Base-by-base conservation (phyloP, 2,888 invertebrate genomes). In the Sclerodermus sp. region DNA sequence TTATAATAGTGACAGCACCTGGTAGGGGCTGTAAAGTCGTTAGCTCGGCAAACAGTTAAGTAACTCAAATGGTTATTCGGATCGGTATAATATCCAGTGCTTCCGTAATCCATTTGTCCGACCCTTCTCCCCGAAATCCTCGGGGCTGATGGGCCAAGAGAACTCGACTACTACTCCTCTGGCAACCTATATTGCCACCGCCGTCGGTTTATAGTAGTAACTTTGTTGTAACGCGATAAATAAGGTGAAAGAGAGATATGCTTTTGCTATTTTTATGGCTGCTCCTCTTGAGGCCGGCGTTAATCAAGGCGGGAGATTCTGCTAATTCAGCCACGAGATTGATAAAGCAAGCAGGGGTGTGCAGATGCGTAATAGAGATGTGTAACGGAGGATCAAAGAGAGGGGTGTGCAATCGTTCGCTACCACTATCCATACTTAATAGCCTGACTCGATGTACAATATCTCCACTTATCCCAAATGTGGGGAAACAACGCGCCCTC, bases 1-100 rank as follows among this genome's bases (percentile, higher is more conserved):
- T 76, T 73, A 74, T 64, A 64, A 70, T 61, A 68, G 67, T 61
- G 62, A 67, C 70, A 67, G 64, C 73, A 76, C 72, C 76, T 74
- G 74, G 76, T 65, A 47, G 41, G 51, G 49, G 54, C 53, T 62
- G 57, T 49, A 57, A 60, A 68, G 71, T 76, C 71, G 70, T 74
- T 74, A 73, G 64, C 68, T 70, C 49, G 62, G 64, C 67, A 71
- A 71, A 73, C 71, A 67, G 60, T 67, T 57, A 58, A 60, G 62
- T 60, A 61, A 62, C 63, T 67, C 64, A 49, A 60, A 62, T 51
- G 57, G 56, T 53, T 61, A 54, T 60, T 55, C 50, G 60, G 64
- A 69, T 70, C 63, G 66, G 56, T 66, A 60, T 70, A 67, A 68
- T 68, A 64, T 68, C 66, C 68, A 59, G 45, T 57, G 62, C 63